Evolutionary conservation across 1,140 invertebrate species (phyloP).

Genomic region (Lepidurus couesii): DNA sequence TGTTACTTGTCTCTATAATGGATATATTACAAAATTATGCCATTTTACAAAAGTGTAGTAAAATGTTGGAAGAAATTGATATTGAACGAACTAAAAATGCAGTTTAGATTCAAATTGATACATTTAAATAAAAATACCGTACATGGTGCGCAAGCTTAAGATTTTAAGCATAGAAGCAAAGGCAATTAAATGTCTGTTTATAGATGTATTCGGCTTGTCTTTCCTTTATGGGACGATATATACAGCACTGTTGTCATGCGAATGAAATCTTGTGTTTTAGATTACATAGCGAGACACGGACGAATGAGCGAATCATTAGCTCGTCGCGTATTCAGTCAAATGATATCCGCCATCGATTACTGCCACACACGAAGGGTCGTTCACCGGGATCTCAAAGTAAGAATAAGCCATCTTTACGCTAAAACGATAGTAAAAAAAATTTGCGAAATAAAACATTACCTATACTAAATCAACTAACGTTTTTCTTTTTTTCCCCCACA

Average conservation of each 20-base stretch:
- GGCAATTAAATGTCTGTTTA: no score
- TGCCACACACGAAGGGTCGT: slow-evolving; percentile 87
- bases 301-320: slow-evolving; percentile 88
- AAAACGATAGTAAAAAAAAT: neutral
- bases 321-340: slow-evolving; percentile 84
- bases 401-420: slow-evolving; percentile 27
- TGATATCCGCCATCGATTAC: slow-evolving; percentile 90
- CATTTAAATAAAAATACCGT: no score
- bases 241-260: neutral
- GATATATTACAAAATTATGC: no score
- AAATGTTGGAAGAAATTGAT: no score
- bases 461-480: neutral
- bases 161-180: neutral
- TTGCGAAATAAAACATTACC: slow-evolving; percentile 10
- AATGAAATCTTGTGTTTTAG: slow-evolving; percentile 48
- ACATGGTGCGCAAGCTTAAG: neutral
- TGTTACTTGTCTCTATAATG: no score
- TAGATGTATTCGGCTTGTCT: no score
- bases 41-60: no score
- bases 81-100: no score
- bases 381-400: slow-evolving; percentile 86
- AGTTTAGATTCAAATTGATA: no score
- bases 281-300: slow-evolving; percentile 86
- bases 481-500: slow-evolving; percentile 40
- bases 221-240: neutral